Evolutionary conservation across 2,113 vertebrate genomes (phyloP).

Genomic region (Dipodomys stephensi): DNA sequence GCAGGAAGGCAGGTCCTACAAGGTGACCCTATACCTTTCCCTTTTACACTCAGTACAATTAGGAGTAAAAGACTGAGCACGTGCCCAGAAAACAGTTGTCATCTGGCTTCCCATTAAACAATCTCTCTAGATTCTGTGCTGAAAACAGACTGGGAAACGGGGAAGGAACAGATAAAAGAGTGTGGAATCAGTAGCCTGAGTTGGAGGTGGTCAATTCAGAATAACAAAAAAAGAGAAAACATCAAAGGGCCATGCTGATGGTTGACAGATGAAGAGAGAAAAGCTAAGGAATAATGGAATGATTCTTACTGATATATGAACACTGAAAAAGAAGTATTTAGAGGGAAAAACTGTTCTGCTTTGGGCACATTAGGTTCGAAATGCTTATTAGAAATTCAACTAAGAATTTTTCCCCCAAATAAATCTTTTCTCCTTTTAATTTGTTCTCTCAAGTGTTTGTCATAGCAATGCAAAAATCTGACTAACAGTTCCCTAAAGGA

Average conservation of each 20-base stretch:
- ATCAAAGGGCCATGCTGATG: not conserved
- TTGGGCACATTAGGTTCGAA: not conserved
- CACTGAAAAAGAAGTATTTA: not conserved
- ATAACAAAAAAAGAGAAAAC: not conserved
- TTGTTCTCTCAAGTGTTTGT: too few species aligned
- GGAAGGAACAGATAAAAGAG: not conserved
- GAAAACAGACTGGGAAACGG: not conserved
- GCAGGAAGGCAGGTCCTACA: not conserved
- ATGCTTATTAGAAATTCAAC: not conserved
- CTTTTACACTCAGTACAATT: not conserved
- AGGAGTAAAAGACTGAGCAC: not conserved
- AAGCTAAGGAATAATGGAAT: not conserved
- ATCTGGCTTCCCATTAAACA: not conserved
- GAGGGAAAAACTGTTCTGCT: slow-evolving; percentile 12
- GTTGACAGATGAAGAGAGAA: not conserved
- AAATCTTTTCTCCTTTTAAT: too few species aligned
- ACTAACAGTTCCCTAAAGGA: too few species aligned
- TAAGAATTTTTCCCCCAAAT: not conserved
- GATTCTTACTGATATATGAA: not conserved
- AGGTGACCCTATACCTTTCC: not conserved
- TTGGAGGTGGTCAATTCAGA: not conserved
- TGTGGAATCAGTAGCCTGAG: not conserved
- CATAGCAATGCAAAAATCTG: too few species aligned
- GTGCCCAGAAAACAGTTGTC: not conserved
- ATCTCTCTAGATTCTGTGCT: not conserved